Conservation (phyloP, 2,797 vertebrate species). For the Holocentrus rufus region DNA sequence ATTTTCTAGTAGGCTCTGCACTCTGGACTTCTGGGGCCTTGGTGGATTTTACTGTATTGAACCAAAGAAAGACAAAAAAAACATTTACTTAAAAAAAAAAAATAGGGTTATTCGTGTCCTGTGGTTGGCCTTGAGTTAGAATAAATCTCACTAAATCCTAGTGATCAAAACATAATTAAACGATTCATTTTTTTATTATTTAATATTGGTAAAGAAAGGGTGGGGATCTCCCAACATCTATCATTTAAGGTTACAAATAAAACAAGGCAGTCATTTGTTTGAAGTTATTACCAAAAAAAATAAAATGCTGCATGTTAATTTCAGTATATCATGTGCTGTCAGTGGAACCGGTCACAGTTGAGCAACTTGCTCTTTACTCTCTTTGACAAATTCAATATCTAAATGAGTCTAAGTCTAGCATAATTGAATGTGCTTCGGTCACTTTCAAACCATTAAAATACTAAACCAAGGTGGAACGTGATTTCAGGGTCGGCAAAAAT, state of each 20-base stretch:
- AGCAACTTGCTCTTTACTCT: conserved; percentile 43
- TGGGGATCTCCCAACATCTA: conserved; percentile 28
- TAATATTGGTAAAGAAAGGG: too few relatives aligned
- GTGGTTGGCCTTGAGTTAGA: conserved; percentile 16
- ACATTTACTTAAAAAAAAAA: too few relatives aligned
- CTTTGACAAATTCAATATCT: conserved; percentile 46
- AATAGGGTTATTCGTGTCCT: too few relatives aligned
- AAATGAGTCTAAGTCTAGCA: conserved; percentile 39
- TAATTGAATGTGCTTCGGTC: conserved; percentile 49
- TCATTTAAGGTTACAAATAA: conserved; percentile 26
- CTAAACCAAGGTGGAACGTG: conserved; percentile 53
- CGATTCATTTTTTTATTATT: too few relatives aligned
- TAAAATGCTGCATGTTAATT: conserved; percentile 39
- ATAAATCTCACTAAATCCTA: conserved; percentile 28
- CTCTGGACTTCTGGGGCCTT: conserved; percentile 24
- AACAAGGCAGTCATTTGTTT: conserved; percentile 33
- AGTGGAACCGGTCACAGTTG: conserved; percentile 37
- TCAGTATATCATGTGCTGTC: conserved; percentile 5
- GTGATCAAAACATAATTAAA: conserved; percentile 36
- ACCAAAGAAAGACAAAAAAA: neutral
- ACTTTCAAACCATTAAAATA: conserved; percentile 56
- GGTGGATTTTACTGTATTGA: conserved; percentile 31
- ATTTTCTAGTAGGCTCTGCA: neutral
- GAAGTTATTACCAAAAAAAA: conserved; percentile 17
- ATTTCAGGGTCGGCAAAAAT: conserved; percentile 63